Base-by-base conservation (phyloP, 1,140 invertebrate genomes). In the Temnothorax curvispinosus region DNA sequence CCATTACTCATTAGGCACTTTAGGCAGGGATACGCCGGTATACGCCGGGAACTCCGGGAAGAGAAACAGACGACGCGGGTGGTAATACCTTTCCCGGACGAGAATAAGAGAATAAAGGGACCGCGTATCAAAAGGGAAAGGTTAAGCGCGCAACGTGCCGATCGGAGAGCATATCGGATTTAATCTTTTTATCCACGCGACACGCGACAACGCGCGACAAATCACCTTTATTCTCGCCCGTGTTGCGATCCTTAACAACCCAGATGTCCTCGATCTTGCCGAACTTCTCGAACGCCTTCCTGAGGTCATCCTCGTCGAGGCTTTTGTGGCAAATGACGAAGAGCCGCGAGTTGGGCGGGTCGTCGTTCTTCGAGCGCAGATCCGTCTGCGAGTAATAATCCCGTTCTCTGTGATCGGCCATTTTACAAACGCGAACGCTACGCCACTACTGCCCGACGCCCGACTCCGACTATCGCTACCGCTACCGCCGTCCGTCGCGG, bases 301-400 rank as follows among this genome's bases (percentile, higher is more conserved):
- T 96, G 78, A 99, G 97, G 90, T 98, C 97, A 80, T 98, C 97
- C 94, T 98, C 98, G 21, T 96, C 97, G 54, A 98, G 96, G 65
- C 96, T 96, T 95, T 98, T 98, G 84, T 97, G 97, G 90, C 98
- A 98, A 82, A 99, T 97, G 89, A 99, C 97, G 94, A 99, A 99
- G 35, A 99, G 95, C 85, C 98, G 96, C 21, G 97, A 98, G 96
- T 98, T 97, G 35, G 98, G 97, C n/a, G 98, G 97, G 90, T 97
- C 97, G 89, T 98, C 97, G 80, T 96, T 96, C 87, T 96, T 96
- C 58, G 94, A 95, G 41, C 95, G 93, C 64, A 93, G 93, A 92
- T 95, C 95, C 15, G 92, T 88, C 85, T 93, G 93, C 60, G 94
- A 92, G 85, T 95, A 95, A 86, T 94, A 95, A 1, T 94, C 94